Base-by-base conservation (phyloP, 2,888 invertebrate genomes). In the Laothoe populi region DNA sequence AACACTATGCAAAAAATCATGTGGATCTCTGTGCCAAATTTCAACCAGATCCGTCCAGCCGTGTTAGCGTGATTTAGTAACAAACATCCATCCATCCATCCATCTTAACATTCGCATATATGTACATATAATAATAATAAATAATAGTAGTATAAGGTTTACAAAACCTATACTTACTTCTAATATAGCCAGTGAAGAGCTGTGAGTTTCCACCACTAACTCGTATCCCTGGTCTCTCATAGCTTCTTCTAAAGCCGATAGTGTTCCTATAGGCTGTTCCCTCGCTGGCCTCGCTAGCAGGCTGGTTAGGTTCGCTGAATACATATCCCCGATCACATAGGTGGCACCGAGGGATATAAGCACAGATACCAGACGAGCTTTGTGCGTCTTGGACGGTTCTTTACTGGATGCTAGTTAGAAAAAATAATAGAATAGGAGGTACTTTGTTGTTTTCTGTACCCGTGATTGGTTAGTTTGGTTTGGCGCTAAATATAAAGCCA, bases 261-360 rank as follows among this genome's bases (percentile, higher is more conserved):
- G 81, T 7, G 95, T 95, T 48, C 95, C 94, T 44, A 96, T 95
- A 0, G 96, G 95, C 45, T 92, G 90, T 78, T 96, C 96, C 73
- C 95, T 92, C 0, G 96, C 95, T 2, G 96, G 96, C 59, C 95
- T 92, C 0, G 96, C 96, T 63, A 96, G 91, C 24, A 96, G 88
- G 2, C 96, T 96, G 10, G 96, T 96, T 66, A 96, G 83, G 82
- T 96, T 96, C 0, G 96, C 96, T 0, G 96, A 96, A 79, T 96
- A 96, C 93, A 96, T 95, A 80, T 96, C 96, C 0, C 95, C 96
- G 58, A 96, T 94, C 4, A 96, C 96, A 79, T 96, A 96, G 0
- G 96, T 96, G 1, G 96, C 95, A 31, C 95, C 95, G n/a, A 96
- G 91, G 59, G 96, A 96, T 57, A 96, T 93, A 2, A 96, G 84